phyloP scores from a whole-genome alignment of 2,113 vertebrate genomes.

The Bungarus multicinctus region DNA sequence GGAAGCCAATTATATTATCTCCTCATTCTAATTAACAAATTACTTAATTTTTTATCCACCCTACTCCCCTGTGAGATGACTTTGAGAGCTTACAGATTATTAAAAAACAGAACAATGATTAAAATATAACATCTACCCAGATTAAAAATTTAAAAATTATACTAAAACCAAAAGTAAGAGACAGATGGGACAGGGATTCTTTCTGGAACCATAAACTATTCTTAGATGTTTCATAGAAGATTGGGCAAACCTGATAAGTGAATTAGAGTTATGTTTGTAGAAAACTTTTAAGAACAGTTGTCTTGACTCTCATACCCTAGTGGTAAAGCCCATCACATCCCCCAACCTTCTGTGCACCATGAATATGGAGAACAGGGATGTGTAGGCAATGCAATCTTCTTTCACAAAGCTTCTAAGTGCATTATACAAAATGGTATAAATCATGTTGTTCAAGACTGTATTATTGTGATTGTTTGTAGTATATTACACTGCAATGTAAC shows the following conservation, averaged over 20 bases:
- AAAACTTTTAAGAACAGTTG: neutral
- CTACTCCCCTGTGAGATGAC: neutral
- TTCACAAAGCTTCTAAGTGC: neutral
- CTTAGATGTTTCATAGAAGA: neutral
- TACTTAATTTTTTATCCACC: neutral
- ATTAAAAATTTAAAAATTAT: neutral
- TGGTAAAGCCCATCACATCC: neutral
- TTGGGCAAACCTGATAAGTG: neutral
- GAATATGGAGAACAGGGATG: neutral
- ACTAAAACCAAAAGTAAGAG: neutral
- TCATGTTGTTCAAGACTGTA: neutral
- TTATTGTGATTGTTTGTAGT: neutral
- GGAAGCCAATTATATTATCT: neutral
- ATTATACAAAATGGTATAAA: neutral
- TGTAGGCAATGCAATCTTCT: neutral
- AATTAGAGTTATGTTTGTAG: neutral
- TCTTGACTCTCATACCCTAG: neutral
- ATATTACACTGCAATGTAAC: neutral
- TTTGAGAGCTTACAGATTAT: neutral
- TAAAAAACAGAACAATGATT: neutral
- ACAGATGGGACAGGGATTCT: neutral
- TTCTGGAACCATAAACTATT: neutral
- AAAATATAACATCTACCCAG: neutral
- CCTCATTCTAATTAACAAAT: neutral
- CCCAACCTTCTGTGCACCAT: neutral